phyloP scores from a whole-genome alignment of 2,888 invertebrate species.

The Melinopterus prodromus region DNA sequence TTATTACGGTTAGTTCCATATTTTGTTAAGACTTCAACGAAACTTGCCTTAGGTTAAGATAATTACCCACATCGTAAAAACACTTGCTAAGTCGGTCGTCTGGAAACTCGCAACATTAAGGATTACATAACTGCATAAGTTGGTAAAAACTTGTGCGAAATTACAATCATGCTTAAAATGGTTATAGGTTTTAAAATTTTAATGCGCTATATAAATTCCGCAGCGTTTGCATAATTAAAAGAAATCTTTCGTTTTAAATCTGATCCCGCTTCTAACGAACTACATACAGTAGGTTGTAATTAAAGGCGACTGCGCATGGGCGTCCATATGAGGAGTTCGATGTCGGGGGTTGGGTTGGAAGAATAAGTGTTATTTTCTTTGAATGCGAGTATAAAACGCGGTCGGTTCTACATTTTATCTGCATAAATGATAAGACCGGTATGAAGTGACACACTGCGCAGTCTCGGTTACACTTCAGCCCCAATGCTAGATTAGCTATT shows the following conservation, averaged over 20 bases:
- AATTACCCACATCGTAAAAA: not conserved
- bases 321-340: not conserved
- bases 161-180: not conserved
- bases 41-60: not conserved
- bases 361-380: conserved; percentile 34
- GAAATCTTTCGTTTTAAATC: not conserved
- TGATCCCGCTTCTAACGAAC: not conserved
- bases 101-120: conserved; percentile 4
- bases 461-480: conserved; percentile 48
- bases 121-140: not conserved
- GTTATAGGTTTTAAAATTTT: conserved; percentile 4
- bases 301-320: no score
- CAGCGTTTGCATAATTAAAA: not conserved
- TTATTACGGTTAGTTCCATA: not conserved
- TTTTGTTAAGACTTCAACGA: not conserved
- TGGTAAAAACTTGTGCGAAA: not conserved
- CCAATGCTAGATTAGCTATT: conserved; percentile 56
- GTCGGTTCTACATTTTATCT: conserved; percentile 44
- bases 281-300: no score
- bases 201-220: not conserved
- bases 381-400: conserved; percentile 35
- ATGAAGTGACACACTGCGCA: conserved; percentile 49
- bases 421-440: conserved; percentile 50
- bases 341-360: not conserved
- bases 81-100: not conserved